phyloP scores from a whole-genome alignment of 2,113 vertebrate species.

The Phaethornis superciliosus region DNA sequence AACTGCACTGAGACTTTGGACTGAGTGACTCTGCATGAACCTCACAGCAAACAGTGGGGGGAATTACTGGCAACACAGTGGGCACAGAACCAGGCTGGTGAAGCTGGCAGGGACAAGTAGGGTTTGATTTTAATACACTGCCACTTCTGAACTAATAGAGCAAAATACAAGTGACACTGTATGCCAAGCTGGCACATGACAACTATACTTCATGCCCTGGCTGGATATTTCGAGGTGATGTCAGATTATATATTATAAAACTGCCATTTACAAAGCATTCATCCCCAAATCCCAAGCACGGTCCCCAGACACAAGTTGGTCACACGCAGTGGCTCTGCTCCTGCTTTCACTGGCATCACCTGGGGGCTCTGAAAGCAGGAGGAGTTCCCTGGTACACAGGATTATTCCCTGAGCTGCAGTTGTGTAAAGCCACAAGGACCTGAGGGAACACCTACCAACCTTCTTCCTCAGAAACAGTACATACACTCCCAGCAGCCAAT shows the following conservation, averaged over 20 bases:
- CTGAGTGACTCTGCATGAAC: slow-evolving; percentile 41
- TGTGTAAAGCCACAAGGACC: not conserved
- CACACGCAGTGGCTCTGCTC: not conserved
- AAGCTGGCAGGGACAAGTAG: slow-evolving; percentile 59
- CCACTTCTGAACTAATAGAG: slow-evolving; percentile 63
- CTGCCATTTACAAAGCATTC: slow-evolving; percentile 20
- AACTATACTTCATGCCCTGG: slow-evolving; percentile 62
- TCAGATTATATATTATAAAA: slow-evolving; percentile 59
- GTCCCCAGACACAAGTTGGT: not conserved
- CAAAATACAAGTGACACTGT: not conserved
- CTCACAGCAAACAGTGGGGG: slow-evolving; percentile 48
- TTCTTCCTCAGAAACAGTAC: not conserved
- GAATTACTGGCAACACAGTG: slow-evolving; percentile 42
- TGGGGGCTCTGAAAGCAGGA: not conserved
- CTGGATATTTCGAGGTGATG: slow-evolving; percentile 69
- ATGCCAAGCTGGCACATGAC: slow-evolving; percentile 59
- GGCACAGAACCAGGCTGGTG: slow-evolving; percentile 45
- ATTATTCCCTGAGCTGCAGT: not conserved
- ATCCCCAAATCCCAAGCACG: not conserved
- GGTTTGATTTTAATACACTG: slow-evolving; percentile 66
- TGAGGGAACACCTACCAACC: not conserved
- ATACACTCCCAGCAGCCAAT: fast-evolving
- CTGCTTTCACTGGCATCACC: not conserved
- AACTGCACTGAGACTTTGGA: slow-evolving; percentile 63
- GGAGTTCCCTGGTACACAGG: not conserved